Base-by-base conservation (phyloP, 2,888 invertebrate genomes). In the Xestia sexstrigata region DNA sequence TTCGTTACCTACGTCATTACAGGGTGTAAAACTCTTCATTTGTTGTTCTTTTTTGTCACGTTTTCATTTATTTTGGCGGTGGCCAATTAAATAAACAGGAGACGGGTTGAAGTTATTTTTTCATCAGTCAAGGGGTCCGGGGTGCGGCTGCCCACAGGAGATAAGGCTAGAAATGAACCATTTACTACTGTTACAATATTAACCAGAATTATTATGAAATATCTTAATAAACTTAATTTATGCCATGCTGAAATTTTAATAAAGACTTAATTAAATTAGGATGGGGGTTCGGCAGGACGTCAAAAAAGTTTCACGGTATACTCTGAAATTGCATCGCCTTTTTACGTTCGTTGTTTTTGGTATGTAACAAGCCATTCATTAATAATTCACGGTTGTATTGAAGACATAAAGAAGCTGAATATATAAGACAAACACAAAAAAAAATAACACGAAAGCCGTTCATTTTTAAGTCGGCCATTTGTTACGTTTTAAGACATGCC, bases 61-160 rank as follows among this genome's bases (percentile, higher is more conserved):
- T 73, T 84, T 81, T 83, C 76, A 74, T 87, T 87, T 83, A 79
- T 77, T 85, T 83, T 81, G 76, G 72, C 62, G 60, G 82, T 78
- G 85, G 79, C 60, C 79, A 87, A 81, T 88, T 81, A 84, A 87
- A 88, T 85, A 88, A 85, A 88, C 82, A 88, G 70, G 76, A 73
- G 74, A 72, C 67, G 26, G 74, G 42, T 52, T 72, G 76, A 75
- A 76, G 76, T 85, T 84, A 82, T 85, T 88, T 88, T 88, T 88
- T 88, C 81, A 84, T 83, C 78, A 76, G 78, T 80, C 84, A 88
- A 84, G 81, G 78, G 83, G 77, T 83, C 78, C 76, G 62, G 58
- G 63, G n/a, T 79, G 66, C 68, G 76, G 66, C 74, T 84, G 77
- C 60, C 70, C 67, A 45, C 35, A 26, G 45, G 65, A 81, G 80